Evolutionary conservation across 2,797 vertebrate genomes (phyloP).

Genomic region (Pseudochromis fuscus): DNA sequence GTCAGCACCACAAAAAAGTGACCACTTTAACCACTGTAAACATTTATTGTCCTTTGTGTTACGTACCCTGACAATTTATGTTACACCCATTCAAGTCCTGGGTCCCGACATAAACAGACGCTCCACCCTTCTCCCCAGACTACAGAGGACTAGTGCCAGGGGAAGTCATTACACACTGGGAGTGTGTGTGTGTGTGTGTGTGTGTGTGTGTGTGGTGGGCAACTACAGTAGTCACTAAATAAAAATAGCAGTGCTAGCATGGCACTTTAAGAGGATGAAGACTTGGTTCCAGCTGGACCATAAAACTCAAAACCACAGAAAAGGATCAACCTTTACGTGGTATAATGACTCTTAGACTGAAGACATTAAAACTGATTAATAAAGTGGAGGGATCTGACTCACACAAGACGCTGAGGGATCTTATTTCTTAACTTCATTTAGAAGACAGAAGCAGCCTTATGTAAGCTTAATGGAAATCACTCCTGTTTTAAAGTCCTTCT

Average conservation of each 20-base stretch:
- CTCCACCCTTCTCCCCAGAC: constrained; percentile 75
- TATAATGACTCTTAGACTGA: constrained; percentile 39
- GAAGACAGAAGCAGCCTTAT: constrained; percentile 66
- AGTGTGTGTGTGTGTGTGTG: constrained; percentile 25
- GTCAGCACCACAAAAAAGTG: constrained; percentile 53
- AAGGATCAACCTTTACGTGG: constrained; percentile 35
- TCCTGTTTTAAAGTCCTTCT: constrained; percentile 58
- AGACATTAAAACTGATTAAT: constrained; percentile 67
- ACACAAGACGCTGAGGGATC: constrained; percentile 53
- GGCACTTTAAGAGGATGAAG: constrained; percentile 60
- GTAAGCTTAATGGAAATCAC: constrained; percentile 69
- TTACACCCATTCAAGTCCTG: constrained; percentile 64
- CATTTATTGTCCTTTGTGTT: constrained; percentile 72
- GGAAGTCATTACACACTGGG: constrained; percentile 71
- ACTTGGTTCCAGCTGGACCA: constrained; percentile 54
- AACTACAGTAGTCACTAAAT: constrained; percentile 70
- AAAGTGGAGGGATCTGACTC: constrained; percentile 56
- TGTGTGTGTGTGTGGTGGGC: constrained; percentile 37
- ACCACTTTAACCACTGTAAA: constrained; percentile 65
- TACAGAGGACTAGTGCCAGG: constrained; percentile 64
- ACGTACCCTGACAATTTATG: constrained; percentile 62
- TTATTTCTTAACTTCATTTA: constrained; percentile 65
- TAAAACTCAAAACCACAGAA: constrained; percentile 65
- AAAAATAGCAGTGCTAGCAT: constrained; percentile 61
- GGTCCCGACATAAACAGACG: constrained; percentile 64